These are phyloP conservation scores for Adineta ricciae DNA, from an alignment of 2,888 invertebrate species.

Conservation along the genomic window DNA sequence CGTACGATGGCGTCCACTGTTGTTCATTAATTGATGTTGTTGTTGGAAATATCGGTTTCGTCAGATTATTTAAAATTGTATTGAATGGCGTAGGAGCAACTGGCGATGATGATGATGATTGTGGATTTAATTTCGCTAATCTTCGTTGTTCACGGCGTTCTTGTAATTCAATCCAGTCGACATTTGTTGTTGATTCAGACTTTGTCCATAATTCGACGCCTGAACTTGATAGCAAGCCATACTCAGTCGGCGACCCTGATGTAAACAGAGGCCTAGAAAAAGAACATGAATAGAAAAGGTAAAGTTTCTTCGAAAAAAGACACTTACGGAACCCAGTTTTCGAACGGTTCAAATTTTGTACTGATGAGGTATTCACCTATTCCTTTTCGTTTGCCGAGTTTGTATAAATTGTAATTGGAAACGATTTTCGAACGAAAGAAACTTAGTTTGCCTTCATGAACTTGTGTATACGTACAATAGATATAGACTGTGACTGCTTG, in stretches of 20 bases:
- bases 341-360: conserved; percentile 95
- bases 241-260: conserved; percentile 1
- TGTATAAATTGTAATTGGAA: conserved; percentile 83
- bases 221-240: conserved; percentile 1
- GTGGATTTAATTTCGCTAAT: neutral
- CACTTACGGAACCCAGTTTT: conserved; percentile 93
- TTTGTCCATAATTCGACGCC: conserved; percentile 19
- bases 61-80: neutral
- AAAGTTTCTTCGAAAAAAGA: neutral
- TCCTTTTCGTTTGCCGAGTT: conserved; percentile 73
- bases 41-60: neutral
- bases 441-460: conserved; percentile 93
- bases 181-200: neutral
- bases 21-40: neutral
- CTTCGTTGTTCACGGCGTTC: conserved; percentile 14
- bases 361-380: conserved; percentile 92
- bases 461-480: conserved; percentile 85
- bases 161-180: conserved; percentile 19
- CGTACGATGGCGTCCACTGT: conserved; percentile 20
- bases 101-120: neutral
- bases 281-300: neutral
- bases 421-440: conserved; percentile 85
- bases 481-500: conserved; percentile 94
- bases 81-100: too few relatives aligned
- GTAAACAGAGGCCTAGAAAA: neutral